phyloP scores from a whole-genome alignment of 2,888 invertebrate genomes.

The Calephelis perditalis region DNA sequence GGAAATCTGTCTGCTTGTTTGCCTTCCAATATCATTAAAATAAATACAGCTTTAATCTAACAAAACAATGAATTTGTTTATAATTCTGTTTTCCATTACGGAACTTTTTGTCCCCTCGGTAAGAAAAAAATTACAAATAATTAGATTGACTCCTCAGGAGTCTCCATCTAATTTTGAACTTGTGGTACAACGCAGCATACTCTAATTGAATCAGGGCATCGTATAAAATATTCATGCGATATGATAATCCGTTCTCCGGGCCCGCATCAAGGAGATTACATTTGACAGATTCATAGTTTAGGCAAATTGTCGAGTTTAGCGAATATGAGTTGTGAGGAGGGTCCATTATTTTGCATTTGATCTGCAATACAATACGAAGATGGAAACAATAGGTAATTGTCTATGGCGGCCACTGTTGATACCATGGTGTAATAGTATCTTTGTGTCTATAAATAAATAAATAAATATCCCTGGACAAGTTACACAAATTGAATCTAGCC shows the following conservation, averaged over 20 bases:
- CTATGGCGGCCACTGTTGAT: background rate
- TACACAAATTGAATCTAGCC: too few species aligned
- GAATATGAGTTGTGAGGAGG: slow-evolving; percentile 9
- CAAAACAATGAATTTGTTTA: background rate
- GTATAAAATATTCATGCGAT: slow-evolving; percentile 75
- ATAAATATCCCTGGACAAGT: too few species aligned
- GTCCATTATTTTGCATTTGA: slow-evolving; percentile 12
- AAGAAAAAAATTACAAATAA: background rate
- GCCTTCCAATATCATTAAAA: too few species aligned
- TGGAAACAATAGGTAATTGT: slow-evolving; percentile 10
- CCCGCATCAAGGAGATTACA: slow-evolving; percentile 29
- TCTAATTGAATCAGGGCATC: slow-evolving; percentile 65
- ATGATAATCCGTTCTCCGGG: slow-evolving; percentile 55
- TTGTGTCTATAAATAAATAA: too few species aligned
- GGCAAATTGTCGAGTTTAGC: slow-evolving; percentile 19
- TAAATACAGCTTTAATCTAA: too few species aligned
- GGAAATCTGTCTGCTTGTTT: too few species aligned
- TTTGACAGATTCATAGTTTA: slow-evolving; percentile 38
- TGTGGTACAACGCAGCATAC: slow-evolving; percentile 65
- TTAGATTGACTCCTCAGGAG: slow-evolving; percentile 9
- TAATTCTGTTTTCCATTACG: background rate
- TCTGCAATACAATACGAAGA: slow-evolving; percentile 1
- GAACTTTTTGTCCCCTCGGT: background rate
- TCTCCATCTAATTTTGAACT: slow-evolving; percentile 39
- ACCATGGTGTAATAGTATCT: too few species aligned